Percentiles rank a stretch among this genome's conserved stretches.
These are phyloP conservation scores for Hozukius guyotensis DNA, from an alignment of 2,797 vertebrate genomes.

Conservation along the genomic window DNA sequence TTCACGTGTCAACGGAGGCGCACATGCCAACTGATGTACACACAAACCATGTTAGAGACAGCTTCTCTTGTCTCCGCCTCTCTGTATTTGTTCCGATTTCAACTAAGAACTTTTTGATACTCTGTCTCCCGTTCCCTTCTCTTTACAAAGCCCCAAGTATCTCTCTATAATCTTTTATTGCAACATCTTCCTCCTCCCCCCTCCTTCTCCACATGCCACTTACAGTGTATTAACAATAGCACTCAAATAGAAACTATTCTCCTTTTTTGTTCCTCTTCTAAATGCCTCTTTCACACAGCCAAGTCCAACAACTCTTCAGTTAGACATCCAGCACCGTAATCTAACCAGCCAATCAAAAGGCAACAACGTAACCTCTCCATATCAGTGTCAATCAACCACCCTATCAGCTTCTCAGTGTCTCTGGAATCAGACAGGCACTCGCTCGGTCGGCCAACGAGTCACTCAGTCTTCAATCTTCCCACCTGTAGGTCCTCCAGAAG, in stretches of 20 bases:
- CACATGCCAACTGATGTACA: background rate
- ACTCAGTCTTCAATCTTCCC: background rate
- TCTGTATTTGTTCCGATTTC: background rate
- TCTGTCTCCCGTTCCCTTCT: background rate
- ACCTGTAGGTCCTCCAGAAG: background rate
- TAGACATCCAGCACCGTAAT: background rate
- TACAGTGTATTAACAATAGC: background rate
- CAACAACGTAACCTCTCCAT: background rate
- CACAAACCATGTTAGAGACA: background rate
- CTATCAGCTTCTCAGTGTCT: constrained; percentile 2
- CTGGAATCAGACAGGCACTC: constrained; percentile 9
- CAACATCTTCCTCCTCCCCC: background rate
- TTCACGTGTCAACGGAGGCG: background rate
- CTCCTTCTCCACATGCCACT: background rate
- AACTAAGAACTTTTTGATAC: background rate
- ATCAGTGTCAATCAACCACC: constrained; percentile 22
- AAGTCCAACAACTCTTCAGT: background rate
- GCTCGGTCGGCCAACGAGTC: constrained; percentile 1
- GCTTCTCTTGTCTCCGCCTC: background rate
- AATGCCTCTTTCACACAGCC: background rate
- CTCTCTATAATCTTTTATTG: background rate
- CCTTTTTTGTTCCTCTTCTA: background rate
- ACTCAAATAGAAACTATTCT: background rate
- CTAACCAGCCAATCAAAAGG: background rate
- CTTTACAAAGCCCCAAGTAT: background rate